Percentiles rank a stretch among this genome's conserved stretches.
Evolutionary conservation across 2,797 vertebrate genomes (phyloP).

Genomic region (Xenopus petersii): DNA sequence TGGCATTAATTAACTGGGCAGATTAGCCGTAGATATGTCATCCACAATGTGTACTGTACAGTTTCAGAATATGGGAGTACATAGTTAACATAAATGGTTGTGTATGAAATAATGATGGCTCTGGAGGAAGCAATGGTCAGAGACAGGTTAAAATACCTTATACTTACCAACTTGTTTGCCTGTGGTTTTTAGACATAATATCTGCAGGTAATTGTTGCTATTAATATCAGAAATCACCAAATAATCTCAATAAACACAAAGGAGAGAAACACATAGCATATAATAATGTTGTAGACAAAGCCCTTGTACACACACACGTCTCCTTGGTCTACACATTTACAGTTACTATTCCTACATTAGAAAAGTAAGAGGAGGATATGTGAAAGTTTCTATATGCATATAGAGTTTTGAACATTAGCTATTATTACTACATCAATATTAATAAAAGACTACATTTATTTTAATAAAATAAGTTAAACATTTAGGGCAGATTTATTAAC

Average conservation of each 20-base stretch:
- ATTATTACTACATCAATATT: too few species aligned
- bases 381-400: not conserved
- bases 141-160: not conserved
- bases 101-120: too few species aligned
- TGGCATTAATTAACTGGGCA: too few species aligned
- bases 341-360: constrained; percentile 82
- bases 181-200: constrained; percentile 95
- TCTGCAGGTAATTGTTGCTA: constrained; percentile 91
- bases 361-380: constrained; percentile 31
- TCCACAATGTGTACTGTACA: not conserved
- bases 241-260: constrained; percentile 88
- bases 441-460: too few species aligned
- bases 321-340: constrained; percentile 85
- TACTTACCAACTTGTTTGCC: constrained; percentile 91
- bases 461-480: too few species aligned
- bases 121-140: too few species aligned
- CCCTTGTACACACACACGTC: constrained; percentile 88
- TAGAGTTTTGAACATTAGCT: too few species aligned
- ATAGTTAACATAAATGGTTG: too few species aligned
- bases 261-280: constrained; percentile 90
- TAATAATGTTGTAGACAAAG: constrained; percentile 93
- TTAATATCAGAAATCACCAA: constrained; percentile 88
- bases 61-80: not conserved
- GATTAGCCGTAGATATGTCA: too few species aligned
- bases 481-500: too few species aligned